A percentile compares a stretch with the other conserved stretches of the same genome.
Conservation (phyloP, 2,797 vertebrate genomes). For the Babyrousa celebensis region DNA sequence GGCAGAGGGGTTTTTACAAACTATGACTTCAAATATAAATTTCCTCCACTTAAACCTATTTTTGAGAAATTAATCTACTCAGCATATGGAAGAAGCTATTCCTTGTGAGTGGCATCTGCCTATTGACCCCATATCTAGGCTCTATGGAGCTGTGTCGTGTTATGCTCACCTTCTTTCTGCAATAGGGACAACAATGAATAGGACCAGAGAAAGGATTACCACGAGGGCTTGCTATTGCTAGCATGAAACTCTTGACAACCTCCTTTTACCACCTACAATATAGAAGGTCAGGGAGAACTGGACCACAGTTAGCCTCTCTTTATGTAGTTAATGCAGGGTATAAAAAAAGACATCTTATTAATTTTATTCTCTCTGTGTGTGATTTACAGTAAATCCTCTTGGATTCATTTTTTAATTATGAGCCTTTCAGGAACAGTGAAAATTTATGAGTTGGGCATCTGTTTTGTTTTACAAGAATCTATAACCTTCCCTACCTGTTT, state of each 20-base stretch:
- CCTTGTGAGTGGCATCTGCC: background rate
- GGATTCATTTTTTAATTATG: slow-evolving; percentile 89
- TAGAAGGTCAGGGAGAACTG: background rate
- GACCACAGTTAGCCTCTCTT: slow-evolving; percentile 75
- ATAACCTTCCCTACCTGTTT: slow-evolving; percentile 80
- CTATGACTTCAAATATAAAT: slow-evolving; percentile 35
- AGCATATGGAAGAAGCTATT: slow-evolving; percentile 26
- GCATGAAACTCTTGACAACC: slow-evolving; percentile 17
- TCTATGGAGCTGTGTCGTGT: background rate
- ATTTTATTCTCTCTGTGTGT: slow-evolving; percentile 83
- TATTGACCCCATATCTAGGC: background rate
- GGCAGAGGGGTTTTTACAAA: background rate
- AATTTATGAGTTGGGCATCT: slow-evolving; percentile 86
- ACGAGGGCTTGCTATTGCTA: background rate
- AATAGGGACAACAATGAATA: background rate
- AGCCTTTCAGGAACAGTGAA: slow-evolving; percentile 82
- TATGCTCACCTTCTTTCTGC: slow-evolving; percentile 48
- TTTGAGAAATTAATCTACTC: slow-evolving; percentile 49
- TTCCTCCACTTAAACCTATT: slow-evolving; percentile 57
- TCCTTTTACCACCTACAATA: slow-evolving; percentile 63
- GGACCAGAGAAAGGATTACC: slow-evolving; percentile 51
- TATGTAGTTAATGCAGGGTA: slow-evolving; percentile 62
- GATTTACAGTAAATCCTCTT: slow-evolving; percentile 86
- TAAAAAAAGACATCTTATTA: slow-evolving; percentile 78
- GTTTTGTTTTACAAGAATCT: slow-evolving; percentile 87